Percentiles rank a stretch among this genome's conserved stretches.
Evolutionary conservation across 2,113 vertebrate species (phyloP).

Genomic region (Telmatochromis brichardi): DNA sequence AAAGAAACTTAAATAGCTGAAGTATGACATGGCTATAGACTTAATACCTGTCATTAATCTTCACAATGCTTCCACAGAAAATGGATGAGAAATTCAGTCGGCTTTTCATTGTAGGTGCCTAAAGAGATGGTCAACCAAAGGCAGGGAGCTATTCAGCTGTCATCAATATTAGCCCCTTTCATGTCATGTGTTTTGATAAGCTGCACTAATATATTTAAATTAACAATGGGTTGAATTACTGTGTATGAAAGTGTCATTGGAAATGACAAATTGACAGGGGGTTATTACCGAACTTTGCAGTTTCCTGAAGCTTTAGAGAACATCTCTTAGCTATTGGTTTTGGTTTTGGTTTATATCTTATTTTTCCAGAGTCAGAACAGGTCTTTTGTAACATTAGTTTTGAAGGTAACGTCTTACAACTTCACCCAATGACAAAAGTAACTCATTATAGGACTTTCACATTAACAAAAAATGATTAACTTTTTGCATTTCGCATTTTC

Average conservation of each 20-base stretch:
- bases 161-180: not conserved
- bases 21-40: slow-evolving; percentile 18
- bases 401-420: not conserved
- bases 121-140: not conserved
- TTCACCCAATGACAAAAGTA: not conserved
- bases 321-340: not conserved
- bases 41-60: slow-evolving; percentile 48
- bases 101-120: not conserved
- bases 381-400: not conserved
- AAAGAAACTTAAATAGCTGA: slow-evolving; percentile 16
- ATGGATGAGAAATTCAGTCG: not conserved
- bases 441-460: not conserved
- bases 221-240: not conserved
- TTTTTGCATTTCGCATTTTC: not conserved
- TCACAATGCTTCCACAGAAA: not conserved
- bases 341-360: not conserved
- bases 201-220: not conserved
- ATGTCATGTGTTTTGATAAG: not conserved
- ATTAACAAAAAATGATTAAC: not conserved
- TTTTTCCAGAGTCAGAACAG: not conserved
- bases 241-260: not conserved
- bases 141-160: not conserved
- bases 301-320: not conserved
- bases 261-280: not conserved
- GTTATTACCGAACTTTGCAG: not conserved